Conservation (phyloP, 2,113 vertebrate genomes). For the Tragulus kanchil region DNA sequence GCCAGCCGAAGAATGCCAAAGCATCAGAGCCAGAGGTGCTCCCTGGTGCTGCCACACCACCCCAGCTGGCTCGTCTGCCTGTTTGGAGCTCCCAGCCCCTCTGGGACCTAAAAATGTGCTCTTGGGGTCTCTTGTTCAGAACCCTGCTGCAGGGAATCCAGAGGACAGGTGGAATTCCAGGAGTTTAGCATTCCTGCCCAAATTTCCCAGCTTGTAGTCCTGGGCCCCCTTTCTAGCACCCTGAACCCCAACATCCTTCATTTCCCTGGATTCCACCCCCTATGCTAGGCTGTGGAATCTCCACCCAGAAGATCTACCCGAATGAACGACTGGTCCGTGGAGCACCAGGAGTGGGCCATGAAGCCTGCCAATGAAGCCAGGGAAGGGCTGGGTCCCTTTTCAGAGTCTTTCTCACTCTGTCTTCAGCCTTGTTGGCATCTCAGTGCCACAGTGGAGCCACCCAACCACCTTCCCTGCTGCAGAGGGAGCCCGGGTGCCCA, state of each 20-base stretch:
- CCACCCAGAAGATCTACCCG: neutral
- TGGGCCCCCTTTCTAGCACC: neutral
- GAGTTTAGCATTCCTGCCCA: neutral
- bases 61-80: neutral
- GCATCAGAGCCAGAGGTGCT: neutral
- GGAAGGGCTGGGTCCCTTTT: conserved; percentile 8
- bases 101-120: neutral
- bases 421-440: neutral
- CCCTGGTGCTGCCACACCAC: neutral
- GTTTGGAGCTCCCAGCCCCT: neutral
- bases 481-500: neutral
- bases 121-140: neutral
- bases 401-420: neutral
- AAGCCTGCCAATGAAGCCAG: neutral
- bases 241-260: neutral
- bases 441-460: conserved; percentile 51
- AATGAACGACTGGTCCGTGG: neutral
- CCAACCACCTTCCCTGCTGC: conserved; percentile 34
- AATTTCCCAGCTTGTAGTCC: neutral
- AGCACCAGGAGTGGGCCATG: neutral
- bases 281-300: neutral
- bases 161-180: neutral
- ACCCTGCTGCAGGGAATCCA: neutral
- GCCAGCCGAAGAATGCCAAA: conserved; percentile 56
- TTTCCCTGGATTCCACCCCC: neutral